Evolutionary conservation across 2,113 vertebrate genomes (phyloP), one percentile per base, ranked within the genome.

Genomic region (Copsychus sechellarum): DNA sequence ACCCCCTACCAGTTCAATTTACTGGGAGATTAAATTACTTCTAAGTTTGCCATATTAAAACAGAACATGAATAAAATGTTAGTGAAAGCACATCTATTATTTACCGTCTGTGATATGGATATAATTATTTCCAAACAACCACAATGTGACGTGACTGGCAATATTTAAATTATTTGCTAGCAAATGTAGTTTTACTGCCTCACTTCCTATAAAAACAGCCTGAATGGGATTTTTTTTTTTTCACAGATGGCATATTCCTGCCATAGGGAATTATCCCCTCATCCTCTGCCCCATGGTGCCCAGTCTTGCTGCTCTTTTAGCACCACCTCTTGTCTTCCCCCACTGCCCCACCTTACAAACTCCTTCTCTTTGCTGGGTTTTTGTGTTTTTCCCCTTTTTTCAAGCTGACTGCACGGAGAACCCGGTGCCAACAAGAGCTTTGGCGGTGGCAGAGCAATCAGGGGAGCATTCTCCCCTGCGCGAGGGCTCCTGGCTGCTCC

Each of bases 61-160:
- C 98, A 98, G 98, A 98, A 98, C 98, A 98, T 98, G 98, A 98
- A 98, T 98, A 98, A 98, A 98, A 98, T 92, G 97, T 98, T 98
- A 98, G 98, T 94, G 97, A 98, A 98, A 96, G 97, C 95, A 98
- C 98, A 98, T 99, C 98, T 99, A 98, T 98, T 98, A 98, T 98
- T 99, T 98, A 98, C 99, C 98, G 98, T 98, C 98, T 98, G 98
- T 98, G 98, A 99, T 99, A 98, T 98, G 98, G 98, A 98, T 99
- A 99, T 98, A 98, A 98, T 99, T 98, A 98, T 98, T 98, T 98
- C 97, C 98, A 98, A 98, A 98, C 98, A 98, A 98, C 98, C 96
- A 98, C 97, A 98, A 97, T 98, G 97, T 98, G 97, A 98, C 97
- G 97, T 98, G 98, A 98, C 98, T 97, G 97, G 98, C 98, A 98